phyloP scores from a whole-genome alignment of 2,113 vertebrate genomes.

The Anser brachyrhynchus region DNA sequence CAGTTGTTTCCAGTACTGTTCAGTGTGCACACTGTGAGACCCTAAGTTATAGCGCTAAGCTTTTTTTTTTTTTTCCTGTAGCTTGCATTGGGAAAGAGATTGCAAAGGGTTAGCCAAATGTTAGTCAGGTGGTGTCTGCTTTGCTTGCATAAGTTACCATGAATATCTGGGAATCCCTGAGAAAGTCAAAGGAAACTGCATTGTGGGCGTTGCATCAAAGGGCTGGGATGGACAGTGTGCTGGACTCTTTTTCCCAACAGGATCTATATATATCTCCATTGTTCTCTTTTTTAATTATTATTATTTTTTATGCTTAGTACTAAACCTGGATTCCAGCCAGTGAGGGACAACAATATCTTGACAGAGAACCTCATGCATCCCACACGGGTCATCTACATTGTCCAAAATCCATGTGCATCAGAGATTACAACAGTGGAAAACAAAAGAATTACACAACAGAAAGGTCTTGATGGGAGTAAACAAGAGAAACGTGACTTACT shows the following conservation, averaged over 20 bases:
- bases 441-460: conserved; percentile 80
- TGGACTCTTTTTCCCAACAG: conserved; percentile 89
- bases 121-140: conserved; percentile 53
- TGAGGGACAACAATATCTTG: conserved; percentile 83
- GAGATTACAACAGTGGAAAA: conserved; percentile 76
- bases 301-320: conserved; percentile 62
- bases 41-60: not conserved
- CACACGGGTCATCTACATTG: conserved; percentile 80
- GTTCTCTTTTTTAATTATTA: conserved; percentile 78
- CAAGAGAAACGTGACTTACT: conserved; percentile 78
- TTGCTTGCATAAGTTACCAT: conserved; percentile 10
- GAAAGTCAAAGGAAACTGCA: conserved; percentile 79
- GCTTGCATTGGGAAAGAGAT: conserved; percentile 46
- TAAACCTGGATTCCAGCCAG: conserved; percentile 83
- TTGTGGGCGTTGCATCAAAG: conserved; percentile 76
- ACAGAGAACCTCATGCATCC: conserved; percentile 73
- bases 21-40: not conserved
- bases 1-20: not conserved
- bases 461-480: conserved; percentile 71
- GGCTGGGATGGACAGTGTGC: conserved; percentile 77
- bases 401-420: conserved; percentile 74
- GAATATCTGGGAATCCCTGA: conserved; percentile 70
- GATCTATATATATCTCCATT: conserved; percentile 93
- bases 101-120: conserved; percentile 62
- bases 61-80: not conserved